Conservation (phyloP, 2,113 vertebrate genomes). For the Sigmodon hispidus region DNA sequence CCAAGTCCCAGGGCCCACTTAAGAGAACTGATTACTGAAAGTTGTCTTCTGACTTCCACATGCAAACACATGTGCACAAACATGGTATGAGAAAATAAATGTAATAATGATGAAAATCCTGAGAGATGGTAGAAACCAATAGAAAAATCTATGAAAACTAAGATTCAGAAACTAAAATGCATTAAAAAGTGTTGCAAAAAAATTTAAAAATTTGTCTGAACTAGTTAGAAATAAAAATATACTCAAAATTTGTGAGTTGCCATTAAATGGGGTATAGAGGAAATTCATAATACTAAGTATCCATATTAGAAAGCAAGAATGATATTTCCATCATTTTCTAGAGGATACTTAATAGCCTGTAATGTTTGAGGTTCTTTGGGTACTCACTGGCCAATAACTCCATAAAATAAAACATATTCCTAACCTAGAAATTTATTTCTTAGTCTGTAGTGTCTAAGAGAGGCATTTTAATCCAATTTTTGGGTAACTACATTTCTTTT, state of each 20-base stretch:
- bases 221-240: background rate
- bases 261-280: background rate
- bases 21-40: background rate
- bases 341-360: background rate
- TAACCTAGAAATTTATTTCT: background rate
- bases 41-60: background rate
- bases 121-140: background rate
- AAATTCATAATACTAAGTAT: background rate
- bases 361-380: background rate
- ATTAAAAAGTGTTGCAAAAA: background rate
- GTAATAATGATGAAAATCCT: background rate
- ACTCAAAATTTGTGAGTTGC: background rate
- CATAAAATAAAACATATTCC: background rate
- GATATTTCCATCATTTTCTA: background rate
- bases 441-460: background rate
- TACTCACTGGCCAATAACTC: background rate
- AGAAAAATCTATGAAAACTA: background rate
- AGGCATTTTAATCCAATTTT: background rate
- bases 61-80: background rate
- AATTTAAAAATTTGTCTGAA: background rate
- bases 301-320: background rate
- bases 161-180: slow-evolving; percentile 26
- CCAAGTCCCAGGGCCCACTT: no score
- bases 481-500: background rate
- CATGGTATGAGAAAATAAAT: no score